phyloP scores from a whole-genome alignment of 1,140 invertebrate genomes.

The Coenobita brevimanus region DNA sequence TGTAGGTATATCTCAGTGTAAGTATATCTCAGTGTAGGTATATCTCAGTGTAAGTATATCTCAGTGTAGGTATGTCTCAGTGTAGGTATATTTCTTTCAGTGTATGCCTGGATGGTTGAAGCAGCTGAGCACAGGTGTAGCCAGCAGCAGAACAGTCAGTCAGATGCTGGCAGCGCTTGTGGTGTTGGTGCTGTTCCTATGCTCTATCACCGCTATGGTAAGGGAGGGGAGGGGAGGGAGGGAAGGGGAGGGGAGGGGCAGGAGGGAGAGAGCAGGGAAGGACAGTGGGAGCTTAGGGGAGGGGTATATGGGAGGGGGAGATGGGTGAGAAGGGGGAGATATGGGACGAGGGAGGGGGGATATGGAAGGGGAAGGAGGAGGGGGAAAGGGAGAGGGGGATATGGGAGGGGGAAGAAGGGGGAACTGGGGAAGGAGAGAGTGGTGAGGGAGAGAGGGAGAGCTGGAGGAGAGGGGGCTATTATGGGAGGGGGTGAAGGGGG shows the following conservation, averaged over 20 bases:
- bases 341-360: background rate
- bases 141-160: constrained; percentile 44
- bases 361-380: background rate
- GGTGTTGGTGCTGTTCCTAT: constrained; percentile 47
- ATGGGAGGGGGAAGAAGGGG: background rate
- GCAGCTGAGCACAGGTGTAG: constrained; percentile 3
- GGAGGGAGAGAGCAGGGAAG: background rate
- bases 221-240: background rate
- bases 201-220: constrained; percentile 56
- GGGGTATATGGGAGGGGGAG: background rate
- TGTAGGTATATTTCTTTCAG: constrained; percentile 20
- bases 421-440: too few species aligned
- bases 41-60: too few species aligned
- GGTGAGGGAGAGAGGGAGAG: too few species aligned
- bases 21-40: too few species aligned
- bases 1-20: too few species aligned
- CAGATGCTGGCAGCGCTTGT: constrained; percentile 54
- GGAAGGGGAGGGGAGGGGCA: background rate
- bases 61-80: too few species aligned
- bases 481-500: too few species aligned
- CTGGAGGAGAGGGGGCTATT: too few species aligned
- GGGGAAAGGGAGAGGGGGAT: background rate
- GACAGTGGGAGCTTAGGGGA: background rate
- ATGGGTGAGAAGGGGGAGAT: background rate
- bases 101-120: constrained; percentile 25